Evolutionary conservation across 2,113 vertebrate genomes (phyloP).

Genomic region (Todiramphus chloris): DNA sequence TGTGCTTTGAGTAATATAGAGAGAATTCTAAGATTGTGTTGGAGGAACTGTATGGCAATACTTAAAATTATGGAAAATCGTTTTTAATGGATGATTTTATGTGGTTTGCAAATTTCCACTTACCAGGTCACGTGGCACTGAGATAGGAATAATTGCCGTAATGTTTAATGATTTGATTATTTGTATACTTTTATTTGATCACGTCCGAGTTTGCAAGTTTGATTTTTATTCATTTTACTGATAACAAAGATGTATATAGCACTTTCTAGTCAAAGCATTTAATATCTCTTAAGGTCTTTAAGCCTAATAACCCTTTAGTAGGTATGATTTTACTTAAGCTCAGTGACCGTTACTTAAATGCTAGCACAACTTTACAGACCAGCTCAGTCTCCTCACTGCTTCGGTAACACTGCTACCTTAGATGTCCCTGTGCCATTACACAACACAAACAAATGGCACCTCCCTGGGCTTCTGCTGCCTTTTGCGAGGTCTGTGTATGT

Average conservation of each 20-base stretch:
- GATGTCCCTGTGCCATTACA: accelerated
- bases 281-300: not conserved
- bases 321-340: not conserved
- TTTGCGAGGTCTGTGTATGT: not conserved
- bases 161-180: not conserved
- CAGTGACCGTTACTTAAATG: not conserved
- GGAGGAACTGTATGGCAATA: not conserved
- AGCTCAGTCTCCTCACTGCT: not conserved
- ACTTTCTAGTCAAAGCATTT: not conserved
- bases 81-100: constrained; percentile 8
- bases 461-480: not conserved
- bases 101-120: not conserved
- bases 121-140: not conserved
- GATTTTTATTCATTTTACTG: not conserved
- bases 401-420: accelerated
- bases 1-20: not conserved
- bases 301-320: not conserved
- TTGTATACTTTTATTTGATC: not conserved
- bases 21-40: not conserved
- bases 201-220: not conserved
- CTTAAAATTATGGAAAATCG: not conserved
- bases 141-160: not conserved
- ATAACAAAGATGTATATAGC: not conserved
- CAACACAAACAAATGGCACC: not conserved
- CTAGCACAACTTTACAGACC: not conserved